These are phyloP conservation scores for Metellina segmentata DNA, from an alignment of 2,888 invertebrate genomes.

Conservation along the genomic window DNA sequence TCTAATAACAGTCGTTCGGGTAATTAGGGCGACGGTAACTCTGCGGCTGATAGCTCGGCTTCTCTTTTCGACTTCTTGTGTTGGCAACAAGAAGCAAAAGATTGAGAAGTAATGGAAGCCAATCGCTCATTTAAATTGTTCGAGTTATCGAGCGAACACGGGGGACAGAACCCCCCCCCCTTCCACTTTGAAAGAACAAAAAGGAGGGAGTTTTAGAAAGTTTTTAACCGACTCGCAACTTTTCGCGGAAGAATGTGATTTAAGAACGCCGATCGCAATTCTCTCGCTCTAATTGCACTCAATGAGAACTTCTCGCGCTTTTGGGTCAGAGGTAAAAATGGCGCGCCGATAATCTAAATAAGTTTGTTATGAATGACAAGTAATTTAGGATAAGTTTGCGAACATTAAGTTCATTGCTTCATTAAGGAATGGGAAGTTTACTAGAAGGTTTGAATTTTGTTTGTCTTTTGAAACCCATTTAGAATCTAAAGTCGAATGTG, in stretches of 20 bases:
- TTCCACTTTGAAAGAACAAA: not conserved
- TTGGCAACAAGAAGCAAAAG: constrained; percentile 9
- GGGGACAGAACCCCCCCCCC: not conserved
- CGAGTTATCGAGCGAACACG: constrained; percentile 4
- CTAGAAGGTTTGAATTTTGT: not conserved
- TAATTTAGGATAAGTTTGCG: not conserved
- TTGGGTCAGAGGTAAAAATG: not conserved
- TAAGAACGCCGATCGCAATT: not conserved
- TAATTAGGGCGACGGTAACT: constrained; percentile 30
- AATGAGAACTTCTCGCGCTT: not conserved
- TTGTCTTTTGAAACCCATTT: not conserved
- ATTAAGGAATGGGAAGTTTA: not conserved
- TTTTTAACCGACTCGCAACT: not conserved
- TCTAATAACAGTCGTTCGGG: constrained; percentile 41
- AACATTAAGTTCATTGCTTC: not conserved
- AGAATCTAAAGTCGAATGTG: not conserved
- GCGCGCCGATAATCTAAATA: not conserved
- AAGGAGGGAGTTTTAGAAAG: not conserved
- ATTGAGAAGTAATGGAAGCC: constrained; percentile 6
- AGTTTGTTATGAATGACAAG: not conserved
- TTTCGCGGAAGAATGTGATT: not conserved
- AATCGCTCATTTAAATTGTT: constrained; percentile 30
- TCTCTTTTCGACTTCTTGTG: not conserved
- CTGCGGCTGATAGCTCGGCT: constrained; percentile 1
- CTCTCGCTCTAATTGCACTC: not conserved